phyloP scores from a whole-genome alignment of 2,113 vertebrate genomes.

The Strix uralensis region DNA sequence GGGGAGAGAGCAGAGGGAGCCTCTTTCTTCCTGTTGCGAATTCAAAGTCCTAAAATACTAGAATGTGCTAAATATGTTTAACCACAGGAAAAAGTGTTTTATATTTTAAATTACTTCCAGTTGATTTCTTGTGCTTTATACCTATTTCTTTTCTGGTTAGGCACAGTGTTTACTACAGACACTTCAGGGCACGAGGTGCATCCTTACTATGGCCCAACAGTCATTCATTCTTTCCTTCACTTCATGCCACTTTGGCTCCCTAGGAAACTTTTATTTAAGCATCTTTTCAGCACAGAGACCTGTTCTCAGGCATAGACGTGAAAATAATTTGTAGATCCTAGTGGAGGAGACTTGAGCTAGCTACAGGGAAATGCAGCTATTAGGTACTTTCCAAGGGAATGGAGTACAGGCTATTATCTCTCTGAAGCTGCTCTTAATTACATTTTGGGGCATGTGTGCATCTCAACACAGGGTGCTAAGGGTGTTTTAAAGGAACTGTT shows the following conservation, averaged over 20 bases:
- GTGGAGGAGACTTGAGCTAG: neutral
- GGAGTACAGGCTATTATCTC: neutral
- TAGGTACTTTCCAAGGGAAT: neutral
- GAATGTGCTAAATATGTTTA: constrained; percentile 33
- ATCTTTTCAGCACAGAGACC: neutral
- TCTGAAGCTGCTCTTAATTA: neutral
- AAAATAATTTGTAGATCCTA: neutral
- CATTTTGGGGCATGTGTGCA: neutral
- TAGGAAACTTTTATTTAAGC: neutral
- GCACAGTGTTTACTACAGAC: neutral
- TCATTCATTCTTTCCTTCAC: neutral
- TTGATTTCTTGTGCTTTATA: neutral
- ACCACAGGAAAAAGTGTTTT: neutral
- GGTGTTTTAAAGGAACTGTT: neutral
- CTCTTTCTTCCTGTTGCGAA: neutral
- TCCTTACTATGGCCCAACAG: neutral
- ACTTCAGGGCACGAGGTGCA: neutral
- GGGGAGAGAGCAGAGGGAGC: neutral
- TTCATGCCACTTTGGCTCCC: neutral
- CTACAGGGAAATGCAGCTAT: neutral
- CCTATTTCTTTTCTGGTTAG: neutral
- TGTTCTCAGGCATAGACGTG: neutral
- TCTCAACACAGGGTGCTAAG: neutral
- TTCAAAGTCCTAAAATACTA: constrained; percentile 36
- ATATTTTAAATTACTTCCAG: neutral